Evolutionary conservation across 2,113 vertebrate species (phyloP).

Genomic region (Pelodiscus sinensis): DNA sequence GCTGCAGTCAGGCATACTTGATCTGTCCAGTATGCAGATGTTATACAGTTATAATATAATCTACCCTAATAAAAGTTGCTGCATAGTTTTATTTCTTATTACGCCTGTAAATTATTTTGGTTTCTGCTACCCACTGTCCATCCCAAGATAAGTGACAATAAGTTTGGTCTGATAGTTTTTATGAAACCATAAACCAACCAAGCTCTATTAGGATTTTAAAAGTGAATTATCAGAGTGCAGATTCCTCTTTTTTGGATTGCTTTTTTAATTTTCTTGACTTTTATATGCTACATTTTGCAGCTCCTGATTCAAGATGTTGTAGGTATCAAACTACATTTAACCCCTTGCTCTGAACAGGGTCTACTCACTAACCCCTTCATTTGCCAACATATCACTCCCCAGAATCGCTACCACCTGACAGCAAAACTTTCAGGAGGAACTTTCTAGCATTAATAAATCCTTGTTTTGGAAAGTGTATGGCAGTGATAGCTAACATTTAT

Average conservation of each 20-base stretch:
- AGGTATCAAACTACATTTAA: slow-evolving; percentile 31
- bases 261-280: slow-evolving; percentile 61
- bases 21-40: slow-evolving; percentile 62
- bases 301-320: slow-evolving; percentile 18
- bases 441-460: neutral
- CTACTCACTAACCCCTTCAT: slow-evolving; percentile 39
- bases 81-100: slow-evolving; percentile 49
- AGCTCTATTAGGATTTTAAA: slow-evolving; percentile 39
- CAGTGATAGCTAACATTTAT: neutral
- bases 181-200: slow-evolving; percentile 33
- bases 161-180: slow-evolving; percentile 60
- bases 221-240: slow-evolving; percentile 68
- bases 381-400: slow-evolving; percentile 38
- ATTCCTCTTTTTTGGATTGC: slow-evolving; percentile 55
- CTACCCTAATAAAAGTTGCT: slow-evolving; percentile 47
- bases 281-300: slow-evolving; percentile 41
- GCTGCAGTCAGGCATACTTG: slow-evolving; percentile 65
- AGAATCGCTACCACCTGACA: neutral
- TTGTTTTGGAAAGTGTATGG: slow-evolving; percentile 5
- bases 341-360: slow-evolving; percentile 13
- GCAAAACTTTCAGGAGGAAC: neutral
- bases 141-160: slow-evolving; percentile 69
- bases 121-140: slow-evolving; percentile 84
- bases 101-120: slow-evolving; percentile 69
- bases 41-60: slow-evolving; percentile 44